These are phyloP conservation scores for Cephus spinipes DNA, from an alignment of 2,888 invertebrate species.

Conservation along the genomic window DNA sequence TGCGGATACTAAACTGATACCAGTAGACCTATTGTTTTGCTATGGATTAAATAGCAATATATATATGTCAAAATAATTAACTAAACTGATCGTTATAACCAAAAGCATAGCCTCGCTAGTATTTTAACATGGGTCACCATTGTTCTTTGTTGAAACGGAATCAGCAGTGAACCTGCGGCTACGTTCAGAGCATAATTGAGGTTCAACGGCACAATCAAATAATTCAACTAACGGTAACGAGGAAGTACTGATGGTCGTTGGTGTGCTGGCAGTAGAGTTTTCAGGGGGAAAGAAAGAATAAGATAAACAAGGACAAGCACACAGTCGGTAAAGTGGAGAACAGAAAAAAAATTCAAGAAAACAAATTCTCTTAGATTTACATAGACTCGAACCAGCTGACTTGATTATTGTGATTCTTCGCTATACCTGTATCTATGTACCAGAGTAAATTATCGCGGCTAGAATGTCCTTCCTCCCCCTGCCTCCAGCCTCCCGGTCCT, in stretches of 20 bases:
- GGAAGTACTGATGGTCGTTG: not conserved
- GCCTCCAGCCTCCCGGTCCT: not conserved
- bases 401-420: not conserved
- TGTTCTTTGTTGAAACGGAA: not conserved
- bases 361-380: not conserved
- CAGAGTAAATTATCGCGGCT: not conserved
- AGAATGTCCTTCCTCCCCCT: not conserved
- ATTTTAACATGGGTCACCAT: not conserved
- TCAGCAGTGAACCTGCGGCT: not conserved
- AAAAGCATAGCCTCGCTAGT: not conserved
- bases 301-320: not conserved
- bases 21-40: no score
- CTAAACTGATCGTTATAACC: no score
- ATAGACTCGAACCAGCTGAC: not conserved
- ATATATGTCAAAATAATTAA: not conserved
- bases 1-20: no score
- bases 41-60: no score
- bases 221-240: not conserved
- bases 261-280: not conserved
- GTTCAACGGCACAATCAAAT: not conserved
- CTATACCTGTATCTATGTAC: not conserved
- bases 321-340: accelerated
- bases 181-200: not conserved
- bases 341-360: no score
- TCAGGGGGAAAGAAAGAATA: not conserved